A percentile compares a stretch with the other conserved stretches of the same genome.
These are phyloP conservation scores for Pachyuromys duprasi DNA, from an alignment of 2,797 vertebrate genomes.

Conservation along the genomic window DNA sequence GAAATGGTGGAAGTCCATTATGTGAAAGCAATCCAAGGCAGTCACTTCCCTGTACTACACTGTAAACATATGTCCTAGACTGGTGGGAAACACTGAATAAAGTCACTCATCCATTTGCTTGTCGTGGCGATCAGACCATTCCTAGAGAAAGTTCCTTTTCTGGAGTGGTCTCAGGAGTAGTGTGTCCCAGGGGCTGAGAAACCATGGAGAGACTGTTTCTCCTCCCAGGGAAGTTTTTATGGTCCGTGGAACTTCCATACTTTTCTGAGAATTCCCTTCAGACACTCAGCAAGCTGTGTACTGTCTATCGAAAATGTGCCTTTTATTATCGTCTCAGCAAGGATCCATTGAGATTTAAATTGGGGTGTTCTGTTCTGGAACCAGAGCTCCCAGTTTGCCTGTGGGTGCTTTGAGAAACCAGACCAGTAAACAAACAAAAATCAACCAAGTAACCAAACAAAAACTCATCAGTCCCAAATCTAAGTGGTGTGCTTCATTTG, in stretches of 20 bases:
- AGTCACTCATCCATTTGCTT: conserved; percentile 28
- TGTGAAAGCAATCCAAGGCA: not conserved
- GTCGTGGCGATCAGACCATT: not conserved
- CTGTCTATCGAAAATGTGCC: not conserved
- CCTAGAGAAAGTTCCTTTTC: not conserved
- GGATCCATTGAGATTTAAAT: not conserved
- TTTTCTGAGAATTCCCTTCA: not conserved
- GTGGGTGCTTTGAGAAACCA: not conserved
- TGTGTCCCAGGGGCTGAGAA: not conserved
- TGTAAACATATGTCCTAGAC: not conserved
- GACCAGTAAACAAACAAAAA: not conserved
- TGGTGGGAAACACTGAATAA: not conserved
- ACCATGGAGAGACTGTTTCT: not conserved
- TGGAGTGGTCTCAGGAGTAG: conserved; percentile 10
- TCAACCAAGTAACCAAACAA: not conserved
- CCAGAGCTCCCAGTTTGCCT: not conserved
- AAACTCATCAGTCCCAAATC: not conserved
- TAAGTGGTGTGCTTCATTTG: not conserved
- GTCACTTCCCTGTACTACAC: not conserved
- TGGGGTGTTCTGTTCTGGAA: not conserved
- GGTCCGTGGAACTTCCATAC: not conserved
- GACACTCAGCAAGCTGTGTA: fast-evolving
- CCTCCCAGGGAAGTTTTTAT: not conserved
- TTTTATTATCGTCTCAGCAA: not conserved
- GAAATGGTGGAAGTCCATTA: not conserved